Conservation (phyloP, 1,140 invertebrate genomes). For the Bemisia tabaci region DNA sequence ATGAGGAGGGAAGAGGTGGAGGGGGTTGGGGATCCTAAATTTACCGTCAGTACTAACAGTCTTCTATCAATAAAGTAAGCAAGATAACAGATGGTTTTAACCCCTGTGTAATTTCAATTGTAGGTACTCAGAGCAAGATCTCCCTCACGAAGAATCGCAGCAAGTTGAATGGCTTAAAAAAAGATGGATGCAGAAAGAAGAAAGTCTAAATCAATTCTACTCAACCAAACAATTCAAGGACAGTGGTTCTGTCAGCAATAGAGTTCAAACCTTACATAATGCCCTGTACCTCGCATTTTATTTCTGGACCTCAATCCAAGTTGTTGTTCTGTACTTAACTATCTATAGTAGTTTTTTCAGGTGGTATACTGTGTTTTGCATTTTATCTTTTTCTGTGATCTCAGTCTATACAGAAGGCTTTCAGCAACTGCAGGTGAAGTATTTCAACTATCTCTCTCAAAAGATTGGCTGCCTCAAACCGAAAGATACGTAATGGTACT, state of each 20-base stretch:
- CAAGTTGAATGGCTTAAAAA: slow-evolving; percentile 44
- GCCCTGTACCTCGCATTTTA: slow-evolving; percentile 37
- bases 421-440: not conserved
- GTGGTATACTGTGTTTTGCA: not conserved
- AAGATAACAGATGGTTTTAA: too few species aligned
- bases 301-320: slow-evolving; percentile 36
- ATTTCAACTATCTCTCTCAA: too few species aligned
- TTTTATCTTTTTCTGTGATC: not conserved
- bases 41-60: too few species aligned
- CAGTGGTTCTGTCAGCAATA: slow-evolving; percentile 17
- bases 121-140: not conserved
- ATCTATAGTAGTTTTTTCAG: not conserved
- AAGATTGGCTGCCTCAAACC: too few species aligned
- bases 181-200: slow-evolving; percentile 58
- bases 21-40: too few species aligned
- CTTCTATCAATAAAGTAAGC: too few species aligned
- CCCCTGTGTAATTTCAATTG: too few species aligned
- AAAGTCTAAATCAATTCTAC: slow-evolving; percentile 42
- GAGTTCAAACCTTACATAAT: slow-evolving; percentile 23
- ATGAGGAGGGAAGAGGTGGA: too few species aligned
- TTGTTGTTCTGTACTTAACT: not conserved
- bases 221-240: slow-evolving; percentile 34
- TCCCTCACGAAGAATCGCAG: slow-evolving; percentile 2
- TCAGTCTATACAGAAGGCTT: not conserved
- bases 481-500: too few species aligned